Evolutionary conservation across 2,797 vertebrate genomes (phyloP), one percentile per base, ranked within the genome.

Genomic region (Rhincodon typus): DNA sequence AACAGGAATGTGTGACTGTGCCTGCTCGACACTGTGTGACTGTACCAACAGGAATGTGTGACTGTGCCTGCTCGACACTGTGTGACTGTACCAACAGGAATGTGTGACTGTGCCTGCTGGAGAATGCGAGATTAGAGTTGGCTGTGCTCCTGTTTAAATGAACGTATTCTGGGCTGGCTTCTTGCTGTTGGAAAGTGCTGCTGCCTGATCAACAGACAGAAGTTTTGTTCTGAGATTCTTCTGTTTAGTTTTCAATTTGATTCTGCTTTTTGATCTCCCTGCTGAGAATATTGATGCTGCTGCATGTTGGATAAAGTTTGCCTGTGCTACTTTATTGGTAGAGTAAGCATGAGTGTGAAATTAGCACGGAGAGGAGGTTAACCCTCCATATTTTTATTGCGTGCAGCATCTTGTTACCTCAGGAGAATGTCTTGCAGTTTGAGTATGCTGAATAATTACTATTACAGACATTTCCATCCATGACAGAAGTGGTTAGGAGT

Each of bases 21-120:
- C 5, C 88, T n/a, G 72, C 95, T 96, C 96, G 97, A 96, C 96
- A 96, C 96, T 94, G 74, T 53, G 72, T 19, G 46, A 50, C 38
- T 96, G 62, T 42, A 7, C 95, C 88, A 88, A 53, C 8, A 15
- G 30, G 57, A 66, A n/a, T 21, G 4, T 66, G 57, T 62, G 53
- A 34, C 34, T 90, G 57, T 38, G 8, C 5, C 88, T n/a, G 50
- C 53, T 90, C 12, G 13, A 0, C 8, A 62, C 30, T 5, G 50
- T 2, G 17, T n/a, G 57, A 38, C 57, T 66, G 34, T 21, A 66
- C 46, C 46, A 46, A 46, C 46, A 46, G 46, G 46, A 50, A 1
- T 62, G 7, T 62, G 57, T 62, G 57, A 62, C 57, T 62, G 57
- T 62, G 0, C 57, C 12, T 10, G 57, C 57, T 10, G 57, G 57